Conservation (phyloP, 2,113 vertebrate species). For the Hemicordylus capensis region DNA sequence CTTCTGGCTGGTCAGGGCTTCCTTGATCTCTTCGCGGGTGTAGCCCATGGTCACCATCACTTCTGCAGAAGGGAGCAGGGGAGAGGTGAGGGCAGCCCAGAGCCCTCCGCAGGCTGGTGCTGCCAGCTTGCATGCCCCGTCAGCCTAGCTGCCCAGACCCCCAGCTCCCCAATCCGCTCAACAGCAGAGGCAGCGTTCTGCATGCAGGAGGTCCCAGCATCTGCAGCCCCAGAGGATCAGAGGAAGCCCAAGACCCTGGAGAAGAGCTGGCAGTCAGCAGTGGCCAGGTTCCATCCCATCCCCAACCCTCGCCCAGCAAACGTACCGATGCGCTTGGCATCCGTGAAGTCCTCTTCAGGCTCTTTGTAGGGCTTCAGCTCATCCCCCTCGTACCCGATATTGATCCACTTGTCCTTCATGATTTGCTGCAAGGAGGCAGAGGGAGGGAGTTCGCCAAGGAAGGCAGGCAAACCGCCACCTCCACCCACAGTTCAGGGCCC, state of each 20-base stretch:
- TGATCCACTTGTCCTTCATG: constrained; percentile 97
- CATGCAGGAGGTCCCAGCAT: no score
- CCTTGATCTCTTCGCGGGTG: constrained; percentile 88
- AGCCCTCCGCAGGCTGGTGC: not conserved
- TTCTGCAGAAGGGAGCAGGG: constrained; percentile 70
- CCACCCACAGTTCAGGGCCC: not conserved
- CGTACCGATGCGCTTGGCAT: constrained; percentile 85
- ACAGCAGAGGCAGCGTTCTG: no score
- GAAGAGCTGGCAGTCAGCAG: no score
- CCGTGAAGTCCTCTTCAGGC: constrained; percentile 84
- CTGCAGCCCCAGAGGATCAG: no score
- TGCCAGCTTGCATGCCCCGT: not conserved
- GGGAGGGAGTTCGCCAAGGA: accelerated
- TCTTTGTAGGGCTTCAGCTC: constrained; percentile 89
- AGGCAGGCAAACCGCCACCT: not conserved
- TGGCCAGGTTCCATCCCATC: no score
- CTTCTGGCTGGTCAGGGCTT: constrained; percentile 86
- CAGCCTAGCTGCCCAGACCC: not conserved
- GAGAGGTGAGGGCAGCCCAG: not conserved
- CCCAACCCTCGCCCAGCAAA: accelerated
- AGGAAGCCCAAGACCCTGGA: no score
- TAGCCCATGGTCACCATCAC: constrained; percentile 96
- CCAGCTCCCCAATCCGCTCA: not conserved
- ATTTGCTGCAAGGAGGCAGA: constrained; percentile 82
- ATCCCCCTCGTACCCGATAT: constrained; percentile 85